Base-by-base conservation (phyloP, 2,797 vertebrate species). In the Lacerta agilis region DNA sequence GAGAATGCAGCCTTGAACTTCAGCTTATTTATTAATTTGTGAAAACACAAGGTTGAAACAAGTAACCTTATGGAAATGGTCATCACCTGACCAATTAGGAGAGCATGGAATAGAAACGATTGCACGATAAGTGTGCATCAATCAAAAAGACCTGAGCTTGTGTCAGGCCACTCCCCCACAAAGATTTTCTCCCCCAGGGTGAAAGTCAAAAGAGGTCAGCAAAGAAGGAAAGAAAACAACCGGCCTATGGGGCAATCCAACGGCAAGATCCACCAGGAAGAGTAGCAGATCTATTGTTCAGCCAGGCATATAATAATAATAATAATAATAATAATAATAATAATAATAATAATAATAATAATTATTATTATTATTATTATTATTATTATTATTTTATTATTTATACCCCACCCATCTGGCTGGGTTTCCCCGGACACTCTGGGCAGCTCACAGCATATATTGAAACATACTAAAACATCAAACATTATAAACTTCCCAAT, bases 1-100 rank as follows among this genome's bases (percentile, higher is more conserved):
- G 36, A 38, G 86, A 93, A 90, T 75, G 7, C 3, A 75, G 3
- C 7, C 90, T 82, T 81, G 58, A n/a, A 25, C 17, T 84, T 79
- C 58, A 3, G 0, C 85, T 91, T 88, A 10, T 88, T 89, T 49
- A 29, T 84, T 85, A 85, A 38, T 75, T 61, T 84, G 23, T 75
- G 20, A 3, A 11, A 38, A 58, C 20, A 29, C 78, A 90, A 29
- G 69, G 69, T 9, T 2, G 27, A 13, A 55, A 15, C 20, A 75
- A 2, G 1, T 67, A 0, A 55, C 20, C 9, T 86, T 86, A 69
- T 71, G 20, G 0, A 84, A 18, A 49, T 81, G 79, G 89, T 82
- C 0, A 11, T 66, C 75, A 58, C 43, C 58, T 9, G 27, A 25
- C n/a, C 38, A 38, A 38, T 72, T 86, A 17, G 7, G 64, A 15